Conservation (phyloP, 1,140 invertebrate species). For the Drosophila asahinai region DNA sequence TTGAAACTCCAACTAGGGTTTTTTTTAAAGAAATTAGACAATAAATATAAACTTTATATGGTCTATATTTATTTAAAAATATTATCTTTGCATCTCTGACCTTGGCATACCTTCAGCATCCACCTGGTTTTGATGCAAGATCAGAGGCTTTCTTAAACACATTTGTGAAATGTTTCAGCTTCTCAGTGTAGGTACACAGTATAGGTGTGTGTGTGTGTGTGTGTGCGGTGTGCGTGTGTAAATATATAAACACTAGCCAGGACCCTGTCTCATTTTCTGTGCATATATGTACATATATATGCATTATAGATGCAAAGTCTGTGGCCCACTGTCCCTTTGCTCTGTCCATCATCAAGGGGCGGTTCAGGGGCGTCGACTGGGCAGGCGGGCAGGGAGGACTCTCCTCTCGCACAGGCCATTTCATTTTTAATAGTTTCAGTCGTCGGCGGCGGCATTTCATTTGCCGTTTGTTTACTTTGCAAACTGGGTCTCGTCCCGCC, state of each 20-base stretch:
- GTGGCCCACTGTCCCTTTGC: slow-evolving; percentile 23
- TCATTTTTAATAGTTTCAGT: slow-evolving; percentile 81
- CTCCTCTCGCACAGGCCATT: slow-evolving; percentile 52
- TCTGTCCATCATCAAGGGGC: slow-evolving; percentile 11
- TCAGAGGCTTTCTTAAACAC: neutral
- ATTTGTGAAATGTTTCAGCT: slow-evolving; percentile 1
- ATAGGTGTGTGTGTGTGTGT: slow-evolving; percentile 1
- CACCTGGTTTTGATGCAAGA: neutral
- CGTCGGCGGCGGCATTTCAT: slow-evolving; percentile 73
- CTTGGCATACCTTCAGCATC: no score
- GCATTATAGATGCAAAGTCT: slow-evolving; percentile 48
- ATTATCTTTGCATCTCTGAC: no score
- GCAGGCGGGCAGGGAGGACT: slow-evolving; percentile 4
- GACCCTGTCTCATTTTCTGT: slow-evolving; percentile 7
- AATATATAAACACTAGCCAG: slow-evolving; percentile 10
- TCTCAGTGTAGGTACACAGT: neutral
- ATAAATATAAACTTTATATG: neutral
- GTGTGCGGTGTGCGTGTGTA: slow-evolving; percentile 2
- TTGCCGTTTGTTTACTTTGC: slow-evolving; percentile 78
- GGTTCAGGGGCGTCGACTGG: slow-evolving; percentile 6
- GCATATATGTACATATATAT: slow-evolving; percentile 9
- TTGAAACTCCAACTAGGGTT: no score
- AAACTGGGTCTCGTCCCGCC: slow-evolving; percentile 64
- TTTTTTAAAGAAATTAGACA: neutral
- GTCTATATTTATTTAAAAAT: neutral